phyloP scores from a whole-genome alignment of 2,113 vertebrate species.

The Pygathrix nemaeus region DNA sequence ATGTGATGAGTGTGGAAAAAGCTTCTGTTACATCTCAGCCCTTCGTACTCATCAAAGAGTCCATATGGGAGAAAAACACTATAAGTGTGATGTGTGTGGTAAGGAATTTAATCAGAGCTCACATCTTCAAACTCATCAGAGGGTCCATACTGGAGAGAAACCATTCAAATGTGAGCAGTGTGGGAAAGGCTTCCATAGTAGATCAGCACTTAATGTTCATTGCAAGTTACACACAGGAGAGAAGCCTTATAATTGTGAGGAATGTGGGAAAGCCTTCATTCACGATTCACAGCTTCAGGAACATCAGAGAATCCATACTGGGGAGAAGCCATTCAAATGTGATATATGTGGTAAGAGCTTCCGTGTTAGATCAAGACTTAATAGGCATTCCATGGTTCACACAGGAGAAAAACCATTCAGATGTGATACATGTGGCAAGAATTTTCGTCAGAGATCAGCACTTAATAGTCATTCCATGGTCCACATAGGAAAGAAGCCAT shows the following conservation, averaged over 20 bases:
- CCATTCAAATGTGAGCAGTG: slow-evolving; percentile 65
- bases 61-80: slow-evolving; percentile 55
- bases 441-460: not conserved
- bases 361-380: not conserved
- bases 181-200: slow-evolving; percentile 67
- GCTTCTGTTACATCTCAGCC: slow-evolving; percentile 59
- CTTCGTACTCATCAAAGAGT: slow-evolving; percentile 68
- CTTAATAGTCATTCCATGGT: not conserved
- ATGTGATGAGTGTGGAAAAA: slow-evolving; percentile 67
- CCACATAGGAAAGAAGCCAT: not conserved
- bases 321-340: slow-evolving; percentile 65
- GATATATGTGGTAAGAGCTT: slow-evolving; percentile 51
- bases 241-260: not conserved
- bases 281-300: not conserved
- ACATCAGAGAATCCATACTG: slow-evolving; percentile 21
- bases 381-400: not conserved
- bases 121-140: slow-evolving; percentile 61
- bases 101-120: slow-evolving; percentile 63
- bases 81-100: slow-evolving; percentile 59
- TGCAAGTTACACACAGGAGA: not conserved
- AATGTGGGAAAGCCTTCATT: not conserved
- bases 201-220: slow-evolving; percentile 54
- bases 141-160: slow-evolving; percentile 64
- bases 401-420: not conserved
- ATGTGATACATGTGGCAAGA: not conserved